These are phyloP conservation scores for Bombus impatiens DNA, from an alignment of 1,140 invertebrate species.

Conservation along the genomic window DNA sequence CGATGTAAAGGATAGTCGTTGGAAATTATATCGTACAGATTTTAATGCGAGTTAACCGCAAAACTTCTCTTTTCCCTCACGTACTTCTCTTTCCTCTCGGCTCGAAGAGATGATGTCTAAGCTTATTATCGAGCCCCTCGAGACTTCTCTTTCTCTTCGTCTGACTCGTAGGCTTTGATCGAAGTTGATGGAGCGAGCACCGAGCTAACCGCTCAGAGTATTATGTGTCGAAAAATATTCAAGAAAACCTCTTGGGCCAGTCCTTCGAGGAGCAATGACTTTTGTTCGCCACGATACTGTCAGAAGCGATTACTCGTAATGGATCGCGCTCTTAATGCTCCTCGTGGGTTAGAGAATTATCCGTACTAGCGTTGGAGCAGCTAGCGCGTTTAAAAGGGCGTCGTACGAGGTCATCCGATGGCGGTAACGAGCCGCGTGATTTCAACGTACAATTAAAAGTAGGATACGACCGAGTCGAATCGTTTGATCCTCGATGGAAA, in stretches of 20 bases:
- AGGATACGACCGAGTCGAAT: background rate
- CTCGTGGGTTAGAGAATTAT: conserved; percentile 24
- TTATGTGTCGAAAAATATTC: conserved; percentile 78
- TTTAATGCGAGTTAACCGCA: conserved; percentile 59
- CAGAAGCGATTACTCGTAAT: conserved; percentile 64
- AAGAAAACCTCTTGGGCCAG: conserved; percentile 67
- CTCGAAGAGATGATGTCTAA: conserved; percentile 56
- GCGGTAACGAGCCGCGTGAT: background rate
- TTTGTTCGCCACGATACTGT: conserved; percentile 64
- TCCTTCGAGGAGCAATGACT: conserved; percentile 74
- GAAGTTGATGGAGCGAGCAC: conserved; percentile 76
- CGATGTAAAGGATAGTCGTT: background rate
- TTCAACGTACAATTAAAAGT: conserved; percentile 19
- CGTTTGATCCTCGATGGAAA: background rate
- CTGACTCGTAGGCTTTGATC: conserved; percentile 72
- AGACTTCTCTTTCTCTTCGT: conserved; percentile 64
- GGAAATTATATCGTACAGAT: conserved; percentile 43
- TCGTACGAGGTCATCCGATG: background rate
- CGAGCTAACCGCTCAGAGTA: conserved; percentile 78
- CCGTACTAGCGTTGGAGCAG: background rate
- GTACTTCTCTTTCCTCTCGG: background rate
- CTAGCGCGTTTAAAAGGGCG: background rate
- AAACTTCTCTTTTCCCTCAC: conserved; percentile 21
- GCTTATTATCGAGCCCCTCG: conserved; percentile 63
- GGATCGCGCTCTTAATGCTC: conserved; percentile 52